Evolutionary conservation across 1,140 invertebrate genomes (phyloP).

Genomic region (Zaprionus gabonicus): DNA sequence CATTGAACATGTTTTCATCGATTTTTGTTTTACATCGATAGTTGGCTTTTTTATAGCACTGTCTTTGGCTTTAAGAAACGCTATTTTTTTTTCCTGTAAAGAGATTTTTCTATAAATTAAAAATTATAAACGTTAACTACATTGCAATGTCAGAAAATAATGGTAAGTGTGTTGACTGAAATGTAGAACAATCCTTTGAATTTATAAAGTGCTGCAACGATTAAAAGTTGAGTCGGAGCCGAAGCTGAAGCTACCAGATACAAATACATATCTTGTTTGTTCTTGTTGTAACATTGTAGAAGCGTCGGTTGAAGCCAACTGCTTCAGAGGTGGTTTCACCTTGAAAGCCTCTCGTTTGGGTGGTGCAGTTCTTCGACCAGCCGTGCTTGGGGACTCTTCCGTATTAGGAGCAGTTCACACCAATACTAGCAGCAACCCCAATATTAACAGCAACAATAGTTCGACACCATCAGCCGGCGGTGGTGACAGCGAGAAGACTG

Average conservation of each 20-base stretch:
- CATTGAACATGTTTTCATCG: neutral
- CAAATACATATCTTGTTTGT: constrained; percentile 49
- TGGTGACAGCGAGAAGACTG: constrained; percentile 42
- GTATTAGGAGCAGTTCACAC: constrained; percentile 48
- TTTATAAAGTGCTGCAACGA: neutral
- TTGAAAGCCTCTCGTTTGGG: constrained; percentile 74
- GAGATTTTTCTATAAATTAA: constrained; percentile 51
- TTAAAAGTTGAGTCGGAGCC: constrained; percentile 19
- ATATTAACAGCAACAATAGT: constrained; percentile 51
- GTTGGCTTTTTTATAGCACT: constrained; percentile 29
- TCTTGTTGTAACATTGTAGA: constrained; percentile 62
- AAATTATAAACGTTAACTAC: constrained; percentile 32
- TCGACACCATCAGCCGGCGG: constrained; percentile 46
- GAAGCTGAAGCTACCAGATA: constrained; percentile 21
- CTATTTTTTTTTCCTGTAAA: constrained; percentile 69
- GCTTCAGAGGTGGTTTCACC: constrained; percentile 77
- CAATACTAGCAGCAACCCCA: constrained; percentile 41
- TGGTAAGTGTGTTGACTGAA: constrained; percentile 55
- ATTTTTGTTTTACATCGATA: constrained; percentile 29
- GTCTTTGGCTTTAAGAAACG: constrained; percentile 59
- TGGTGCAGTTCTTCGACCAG: constrained; percentile 72
- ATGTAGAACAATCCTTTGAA: neutral
- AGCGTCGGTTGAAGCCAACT: constrained; percentile 81
- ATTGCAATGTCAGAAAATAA: constrained; percentile 79
- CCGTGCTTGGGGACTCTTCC: constrained; percentile 61